Conservation (phyloP, 2,888 invertebrate species). For the Fabriciana adippe region DNA sequence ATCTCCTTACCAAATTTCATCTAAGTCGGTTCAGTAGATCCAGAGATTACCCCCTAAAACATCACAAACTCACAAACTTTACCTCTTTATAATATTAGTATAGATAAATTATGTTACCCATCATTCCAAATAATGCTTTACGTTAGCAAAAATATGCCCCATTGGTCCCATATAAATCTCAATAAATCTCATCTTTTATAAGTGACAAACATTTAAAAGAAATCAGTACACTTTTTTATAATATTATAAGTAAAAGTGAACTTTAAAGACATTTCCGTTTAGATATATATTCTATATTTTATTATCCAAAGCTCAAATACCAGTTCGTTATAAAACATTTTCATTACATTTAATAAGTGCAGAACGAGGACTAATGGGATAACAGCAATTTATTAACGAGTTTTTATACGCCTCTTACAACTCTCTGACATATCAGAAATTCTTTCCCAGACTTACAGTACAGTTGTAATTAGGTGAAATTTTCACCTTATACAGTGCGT, state of each 20-base stretch:
- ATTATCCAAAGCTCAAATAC: background rate
- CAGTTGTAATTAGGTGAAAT: conserved; percentile 16
- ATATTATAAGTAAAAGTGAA: conserved; percentile 12
- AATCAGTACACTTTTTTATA: too few species aligned
- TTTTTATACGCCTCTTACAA: conserved; percentile 5
- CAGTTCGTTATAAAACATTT: conserved; percentile 8
- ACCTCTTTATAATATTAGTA: too few species aligned
- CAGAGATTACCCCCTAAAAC: too few species aligned
- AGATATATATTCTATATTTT: conserved; percentile 1
- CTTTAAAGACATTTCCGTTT: background rate
- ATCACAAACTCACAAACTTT: too few species aligned
- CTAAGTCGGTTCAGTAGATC: too few species aligned
- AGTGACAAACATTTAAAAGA: too few species aligned
- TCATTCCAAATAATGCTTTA: too few species aligned
- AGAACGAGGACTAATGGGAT: background rate
- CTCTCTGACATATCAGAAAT: conserved; percentile 16
- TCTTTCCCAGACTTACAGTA: conserved; percentile 12
- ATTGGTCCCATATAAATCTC: too few species aligned
- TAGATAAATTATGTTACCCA: too few species aligned
- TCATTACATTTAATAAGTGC: conserved; percentile 19
- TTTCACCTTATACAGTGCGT: background rate
- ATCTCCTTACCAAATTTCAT: too few species aligned
- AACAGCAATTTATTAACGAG: conserved; percentile 7
- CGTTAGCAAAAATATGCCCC: too few species aligned
- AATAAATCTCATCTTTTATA: too few species aligned